Conservation (phyloP, 2,113 vertebrate genomes). For the Chlorodrepanis virens region DNA sequence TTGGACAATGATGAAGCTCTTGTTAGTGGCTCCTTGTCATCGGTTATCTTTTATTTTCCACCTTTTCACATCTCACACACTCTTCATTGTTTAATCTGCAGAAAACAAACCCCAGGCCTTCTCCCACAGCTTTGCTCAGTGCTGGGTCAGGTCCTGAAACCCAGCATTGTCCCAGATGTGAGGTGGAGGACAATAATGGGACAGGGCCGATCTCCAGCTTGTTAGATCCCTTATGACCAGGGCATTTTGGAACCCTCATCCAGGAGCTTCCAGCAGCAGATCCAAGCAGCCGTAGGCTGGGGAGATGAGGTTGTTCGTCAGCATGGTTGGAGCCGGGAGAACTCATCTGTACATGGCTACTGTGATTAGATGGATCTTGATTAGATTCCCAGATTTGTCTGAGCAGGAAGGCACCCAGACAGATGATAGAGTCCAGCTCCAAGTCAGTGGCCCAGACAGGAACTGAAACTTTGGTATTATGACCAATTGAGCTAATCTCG, state of each 20-base stretch:
- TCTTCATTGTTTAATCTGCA: not conserved
- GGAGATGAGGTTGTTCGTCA: not conserved
- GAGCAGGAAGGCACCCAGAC: not conserved
- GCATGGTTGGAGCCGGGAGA: not conserved
- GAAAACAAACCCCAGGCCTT: not conserved
- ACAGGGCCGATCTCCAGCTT: not conserved
- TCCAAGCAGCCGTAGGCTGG: not conserved
- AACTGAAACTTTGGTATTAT: not conserved
- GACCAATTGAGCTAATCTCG: not conserved
- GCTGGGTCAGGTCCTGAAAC: not conserved
- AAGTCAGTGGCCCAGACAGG: not conserved
- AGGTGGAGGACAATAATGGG: accelerated
- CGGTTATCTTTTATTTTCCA: not conserved
- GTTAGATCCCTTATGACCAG: not conserved
- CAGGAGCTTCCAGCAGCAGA: not conserved
- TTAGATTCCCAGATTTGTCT: not conserved
- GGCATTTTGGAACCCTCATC: not conserved
- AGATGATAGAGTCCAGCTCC: accelerated
- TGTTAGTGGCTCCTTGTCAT: not conserved
- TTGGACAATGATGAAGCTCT: not conserved
- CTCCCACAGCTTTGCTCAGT: not conserved
- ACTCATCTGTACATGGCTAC: not conserved
- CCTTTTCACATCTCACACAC: accelerated
- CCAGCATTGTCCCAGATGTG: not conserved
- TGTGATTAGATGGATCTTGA: not conserved